phyloP scores from a whole-genome alignment of 35 echinoderm and acorn worm genomes.

The Acanthaster planci region DNA sequence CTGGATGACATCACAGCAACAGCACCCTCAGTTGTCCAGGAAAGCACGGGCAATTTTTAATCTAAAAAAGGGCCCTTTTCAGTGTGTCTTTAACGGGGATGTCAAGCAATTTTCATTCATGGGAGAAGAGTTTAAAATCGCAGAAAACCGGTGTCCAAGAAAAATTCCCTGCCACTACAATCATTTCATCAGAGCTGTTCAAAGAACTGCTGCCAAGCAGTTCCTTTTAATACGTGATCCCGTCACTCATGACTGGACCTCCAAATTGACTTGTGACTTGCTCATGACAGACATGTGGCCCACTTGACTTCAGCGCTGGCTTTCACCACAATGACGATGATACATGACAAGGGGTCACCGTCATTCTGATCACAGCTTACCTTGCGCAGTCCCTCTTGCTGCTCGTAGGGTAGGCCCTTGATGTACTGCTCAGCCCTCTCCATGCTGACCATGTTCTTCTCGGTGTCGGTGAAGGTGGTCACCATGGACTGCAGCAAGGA shows the following conservation, averaged over 20 bases:
- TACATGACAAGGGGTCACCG: neutral
- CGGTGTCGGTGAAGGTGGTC: conserved; percentile 81
- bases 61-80: too few relatives aligned
- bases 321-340: neutral
- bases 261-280: neutral
- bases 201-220: too few relatives aligned
- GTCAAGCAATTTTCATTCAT: neutral
- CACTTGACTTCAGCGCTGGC: neutral
- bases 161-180: too few relatives aligned
- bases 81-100: too few relatives aligned
- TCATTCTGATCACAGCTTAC: conserved; percentile 30
- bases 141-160: too few relatives aligned
- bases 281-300: neutral
- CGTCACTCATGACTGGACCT: neutral
- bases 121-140: too few relatives aligned
- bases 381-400: conserved; percentile 35
- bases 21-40: too few relatives aligned
- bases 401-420: conserved; percentile 65
- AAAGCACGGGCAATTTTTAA: too few relatives aligned
- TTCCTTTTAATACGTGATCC: too few relatives aligned
- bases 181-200: too few relatives aligned
- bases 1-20: too few relatives aligned
- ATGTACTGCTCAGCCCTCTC: conserved; percentile 90
- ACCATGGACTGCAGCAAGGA: conserved; percentile 65
- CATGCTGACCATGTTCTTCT: conserved; percentile 97